Percentiles rank a stretch among this genome's conserved stretches.
Evolutionary conservation across 2,113 vertebrate genomes (phyloP).

Genomic region (Perca flavescens): DNA sequence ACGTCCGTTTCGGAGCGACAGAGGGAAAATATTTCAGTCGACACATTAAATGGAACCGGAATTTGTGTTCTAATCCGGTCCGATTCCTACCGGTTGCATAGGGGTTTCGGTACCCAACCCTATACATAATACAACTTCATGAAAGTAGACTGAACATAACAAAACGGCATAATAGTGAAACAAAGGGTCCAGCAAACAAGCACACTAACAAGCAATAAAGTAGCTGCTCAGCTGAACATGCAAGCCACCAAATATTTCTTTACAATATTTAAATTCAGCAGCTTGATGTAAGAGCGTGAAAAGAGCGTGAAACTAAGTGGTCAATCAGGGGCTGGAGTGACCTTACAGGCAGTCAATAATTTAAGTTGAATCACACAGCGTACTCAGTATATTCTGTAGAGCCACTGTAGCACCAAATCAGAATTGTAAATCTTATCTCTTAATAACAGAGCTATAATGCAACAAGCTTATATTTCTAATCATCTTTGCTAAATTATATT

Average conservation of each 20-base stretch:
- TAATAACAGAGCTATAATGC: not conserved
- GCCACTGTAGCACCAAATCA: not conserved
- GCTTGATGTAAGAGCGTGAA: conserved; percentile 13
- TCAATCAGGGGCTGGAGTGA: conserved; percentile 12
- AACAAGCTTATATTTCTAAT: not conserved
- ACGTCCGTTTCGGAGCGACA: too few species aligned
- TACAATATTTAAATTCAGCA: conserved; percentile 12
- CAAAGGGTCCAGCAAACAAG: not conserved
- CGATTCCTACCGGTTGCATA: too few species aligned
- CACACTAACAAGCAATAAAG: not conserved
- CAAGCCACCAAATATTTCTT: conserved; percentile 11
- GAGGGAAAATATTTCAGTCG: too few species aligned
- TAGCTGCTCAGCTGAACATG: conserved; percentile 32
- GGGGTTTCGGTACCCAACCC: too few species aligned
- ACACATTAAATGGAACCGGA: too few species aligned
- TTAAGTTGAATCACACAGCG: not conserved
- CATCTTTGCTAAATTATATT: not conserved
- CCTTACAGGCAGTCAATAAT: conserved; percentile 19
- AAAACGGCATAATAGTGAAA: not conserved
- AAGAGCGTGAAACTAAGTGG: conserved; percentile 24
- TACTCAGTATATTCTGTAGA: not conserved
- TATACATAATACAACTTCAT: not conserved
- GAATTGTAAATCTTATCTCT: not conserved
- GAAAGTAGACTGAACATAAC: not conserved
- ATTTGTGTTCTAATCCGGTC: too few species aligned